Evolutionary conservation across 2,797 vertebrate genomes (phyloP), one percentile per base, ranked within the genome.

Genomic region (Craterocephalus amniculus): DNA sequence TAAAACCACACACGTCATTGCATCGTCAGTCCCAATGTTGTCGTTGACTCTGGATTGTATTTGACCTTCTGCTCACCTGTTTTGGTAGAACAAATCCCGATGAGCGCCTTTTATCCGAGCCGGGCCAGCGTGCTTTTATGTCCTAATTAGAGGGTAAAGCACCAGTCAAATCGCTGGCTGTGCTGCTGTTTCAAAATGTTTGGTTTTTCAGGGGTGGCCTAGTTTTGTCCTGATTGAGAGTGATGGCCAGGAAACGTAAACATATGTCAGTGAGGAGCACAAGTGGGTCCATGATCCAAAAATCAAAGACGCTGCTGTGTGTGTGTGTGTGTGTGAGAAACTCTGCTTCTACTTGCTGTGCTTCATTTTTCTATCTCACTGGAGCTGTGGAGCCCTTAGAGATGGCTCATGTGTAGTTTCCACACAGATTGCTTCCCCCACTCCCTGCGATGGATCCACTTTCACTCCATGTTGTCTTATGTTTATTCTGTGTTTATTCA

Each of bases 111-210:
- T 69, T 83, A 74, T 80, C 66, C 11, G 16, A 81, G 69, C 82
- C 71, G 74, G 66, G 49, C 81, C 78, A 76, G 58, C 65, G 73
- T 70, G 79, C 81, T 89, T 83, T 87, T 81, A 87, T 88, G 85
- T 89, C 83, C 84, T 92, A 91, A 93, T 92, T 91, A 86, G 85
- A 79, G 79, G 81, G 82, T 78, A 68, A 77, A 87, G 64, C 67
- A 76, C 72, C 81, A 68, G 72, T 70, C 32, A 73, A 79, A 72
- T 66, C 8, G 9, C 78, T 72, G 72, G 74, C 86, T 81, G 74
- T 61, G 77, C 79, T 11, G 55, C 77, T 65, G 68, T 77, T 80
- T 65, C 45, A 22, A 76, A 74, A 86, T 71, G 83, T 87, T 81
- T 87, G 78, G 48, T 70, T 75, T 76, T 84, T 85, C 78, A 80